A percentile compares a stretch with the other conserved stretches of the same genome.
Conservation (phyloP, 2,888 invertebrate genomes). For the Standfussiana lucernea region DNA sequence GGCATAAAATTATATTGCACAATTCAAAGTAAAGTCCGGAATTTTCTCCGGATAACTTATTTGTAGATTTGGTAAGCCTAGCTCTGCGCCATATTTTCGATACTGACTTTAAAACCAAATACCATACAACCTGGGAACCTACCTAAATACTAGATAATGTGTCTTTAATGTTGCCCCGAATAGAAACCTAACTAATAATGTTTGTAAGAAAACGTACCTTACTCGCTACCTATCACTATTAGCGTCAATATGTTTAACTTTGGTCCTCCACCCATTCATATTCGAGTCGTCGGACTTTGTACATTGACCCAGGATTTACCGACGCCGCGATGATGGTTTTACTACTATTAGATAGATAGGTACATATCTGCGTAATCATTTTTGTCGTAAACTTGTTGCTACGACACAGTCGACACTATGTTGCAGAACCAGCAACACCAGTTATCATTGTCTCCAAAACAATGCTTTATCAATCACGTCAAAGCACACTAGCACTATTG, state of each 20-base stretch:
- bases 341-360: background rate
- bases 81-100: too few relatives aligned
- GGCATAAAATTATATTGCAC: too few relatives aligned
- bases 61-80: too few relatives aligned
- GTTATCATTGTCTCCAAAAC: background rate
- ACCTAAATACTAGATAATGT: too few relatives aligned
- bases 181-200: background rate
- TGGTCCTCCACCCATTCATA: background rate
- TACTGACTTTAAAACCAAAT: too few relatives aligned
- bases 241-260: background rate
- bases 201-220: too few relatives aligned
- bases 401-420: background rate
- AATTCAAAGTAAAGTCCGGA: too few relatives aligned
- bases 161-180: too few relatives aligned
- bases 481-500: background rate
- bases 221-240: background rate
- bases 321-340: background rate
- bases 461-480: background rate
- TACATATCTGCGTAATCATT: background rate
- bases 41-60: too few relatives aligned
- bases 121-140: too few relatives aligned
- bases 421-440: background rate
- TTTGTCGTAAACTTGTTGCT: slow-evolving; percentile 1
- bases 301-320: background rate
- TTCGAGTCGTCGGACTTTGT: background rate